These are phyloP conservation scores for Synanthedon formicaeformis DNA, from an alignment of 2,888 invertebrate genomes.

Conservation along the genomic window DNA sequence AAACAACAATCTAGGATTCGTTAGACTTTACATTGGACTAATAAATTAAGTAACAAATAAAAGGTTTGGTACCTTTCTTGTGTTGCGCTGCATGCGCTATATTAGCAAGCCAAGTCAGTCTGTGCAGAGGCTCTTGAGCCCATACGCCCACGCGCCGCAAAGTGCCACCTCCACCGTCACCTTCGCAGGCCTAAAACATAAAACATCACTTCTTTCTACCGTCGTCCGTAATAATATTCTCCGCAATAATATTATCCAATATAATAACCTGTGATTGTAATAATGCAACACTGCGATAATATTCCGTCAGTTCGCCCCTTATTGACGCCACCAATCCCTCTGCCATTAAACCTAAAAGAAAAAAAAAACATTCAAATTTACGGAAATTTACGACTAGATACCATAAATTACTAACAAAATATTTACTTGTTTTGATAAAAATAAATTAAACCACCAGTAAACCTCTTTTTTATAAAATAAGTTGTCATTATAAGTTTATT, in stretches of 20 bases:
- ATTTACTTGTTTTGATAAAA: too few relatives aligned
- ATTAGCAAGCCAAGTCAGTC: conserved; percentile 85
- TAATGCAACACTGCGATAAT: conserved; percentile 88
- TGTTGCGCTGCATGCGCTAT: conserved; percentile 86
- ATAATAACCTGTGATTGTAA: conserved; percentile 84
- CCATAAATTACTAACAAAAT: too few relatives aligned
- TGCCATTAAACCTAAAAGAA: conserved; percentile 75
- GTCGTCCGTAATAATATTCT: not conserved
- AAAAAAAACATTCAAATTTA: not conserved
- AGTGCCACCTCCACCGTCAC: conserved; percentile 67
- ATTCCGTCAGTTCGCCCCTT: conserved; percentile 86
- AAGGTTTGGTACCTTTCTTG: conserved; percentile 70
- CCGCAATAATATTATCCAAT: not conserved
- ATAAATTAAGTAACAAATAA: too few relatives aligned
- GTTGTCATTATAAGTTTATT: too few relatives aligned
- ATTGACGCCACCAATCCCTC: conserved; percentile 89
- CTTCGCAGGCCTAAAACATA: conserved; percentile 37
- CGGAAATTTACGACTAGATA: not conserved
- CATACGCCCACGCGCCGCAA: conserved; percentile 82
- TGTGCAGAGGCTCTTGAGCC: conserved; percentile 84
- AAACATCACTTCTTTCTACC: not conserved
- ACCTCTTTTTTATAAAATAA: too few relatives aligned
- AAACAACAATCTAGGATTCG: too few relatives aligned
- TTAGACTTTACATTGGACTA: too few relatives aligned
- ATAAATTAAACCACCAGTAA: too few relatives aligned